Evolutionary conservation across 1,140 invertebrate species (phyloP).

Genomic region (Plutomurus gul): DNA sequence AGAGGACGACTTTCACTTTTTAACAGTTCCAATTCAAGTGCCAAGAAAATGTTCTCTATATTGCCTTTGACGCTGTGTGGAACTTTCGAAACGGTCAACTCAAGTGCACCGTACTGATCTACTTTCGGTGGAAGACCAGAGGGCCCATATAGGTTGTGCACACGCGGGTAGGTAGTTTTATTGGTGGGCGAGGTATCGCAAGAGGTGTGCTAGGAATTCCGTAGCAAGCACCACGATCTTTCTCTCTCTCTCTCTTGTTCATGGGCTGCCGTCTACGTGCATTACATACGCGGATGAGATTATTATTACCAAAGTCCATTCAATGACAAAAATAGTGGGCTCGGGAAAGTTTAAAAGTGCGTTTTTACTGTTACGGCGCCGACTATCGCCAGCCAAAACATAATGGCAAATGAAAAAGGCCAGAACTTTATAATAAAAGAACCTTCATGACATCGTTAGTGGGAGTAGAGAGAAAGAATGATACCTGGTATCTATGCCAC

Average conservation of each 20-base stretch:
- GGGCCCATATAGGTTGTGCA: too few species aligned
- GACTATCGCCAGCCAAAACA: not conserved
- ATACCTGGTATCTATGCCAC: too few species aligned
- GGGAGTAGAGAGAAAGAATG: too few species aligned
- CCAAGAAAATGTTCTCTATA: not conserved
- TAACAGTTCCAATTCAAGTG: slow-evolving; percentile 4
- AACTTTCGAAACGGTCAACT: too few species aligned
- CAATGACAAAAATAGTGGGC: not conserved
- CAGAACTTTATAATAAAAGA: too few species aligned
- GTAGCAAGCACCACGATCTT: not conserved
- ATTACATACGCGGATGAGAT: not conserved
- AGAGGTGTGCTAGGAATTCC: too few species aligned
- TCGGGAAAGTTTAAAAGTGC: not conserved
- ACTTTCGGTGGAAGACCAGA: too few species aligned
- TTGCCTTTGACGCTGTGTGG: not conserved
- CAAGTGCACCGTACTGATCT: too few species aligned
- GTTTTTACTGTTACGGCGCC: slow-evolving; percentile 4
- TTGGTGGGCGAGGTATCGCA: too few species aligned
- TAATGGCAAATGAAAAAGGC: not conserved
- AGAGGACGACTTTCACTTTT: not conserved
- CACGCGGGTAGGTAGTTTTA: too few species aligned
- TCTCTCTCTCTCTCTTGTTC: not conserved
- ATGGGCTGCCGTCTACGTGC: not conserved
- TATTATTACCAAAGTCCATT: not conserved
- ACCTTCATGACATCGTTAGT: too few species aligned